A percentile compares a stretch with the other conserved stretches of the same genome.
These are phyloP conservation scores for Pyrgus malvae DNA, from an alignment of 2,888 invertebrate species.

Conservation along the genomic window DNA sequence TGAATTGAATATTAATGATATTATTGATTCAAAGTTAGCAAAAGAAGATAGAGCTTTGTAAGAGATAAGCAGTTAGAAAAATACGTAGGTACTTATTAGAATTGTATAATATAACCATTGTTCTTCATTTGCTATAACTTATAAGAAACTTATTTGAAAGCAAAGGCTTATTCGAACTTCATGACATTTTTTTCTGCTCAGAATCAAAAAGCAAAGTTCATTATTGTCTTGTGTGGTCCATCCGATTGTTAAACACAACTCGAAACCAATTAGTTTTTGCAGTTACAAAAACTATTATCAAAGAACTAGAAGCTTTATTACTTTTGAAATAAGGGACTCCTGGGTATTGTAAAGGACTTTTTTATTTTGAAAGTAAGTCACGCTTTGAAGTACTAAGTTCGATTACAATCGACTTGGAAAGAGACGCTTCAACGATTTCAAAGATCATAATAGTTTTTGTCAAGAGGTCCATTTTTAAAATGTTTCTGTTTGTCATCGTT, in stretches of 20 bases:
- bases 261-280: conserved; percentile 27
- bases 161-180: not conserved
- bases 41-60: no score
- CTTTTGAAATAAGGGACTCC: conserved; percentile 27
- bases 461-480: conserved; percentile 28
- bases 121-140: no score
- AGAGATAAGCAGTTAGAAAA: no score
- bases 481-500: conserved; percentile 31
- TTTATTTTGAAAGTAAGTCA: conserved; percentile 52
- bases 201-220: conserved; percentile 36
- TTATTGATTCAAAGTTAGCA: no score
- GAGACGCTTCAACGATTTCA: conserved; percentile 55
- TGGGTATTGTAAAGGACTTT: conserved; percentile 22
- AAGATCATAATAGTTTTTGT: conserved; percentile 46
- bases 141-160: not conserved
- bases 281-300: conserved; percentile 16
- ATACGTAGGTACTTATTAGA: no score
- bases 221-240: conserved; percentile 45
- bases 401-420: conserved; percentile 60
- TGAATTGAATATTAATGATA: no score
- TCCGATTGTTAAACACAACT: conserved; percentile 34
- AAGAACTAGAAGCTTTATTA: conserved; percentile 22
- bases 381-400: conserved; percentile 48
- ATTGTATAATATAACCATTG: no score
- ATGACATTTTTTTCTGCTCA: conserved; percentile 3